These are phyloP conservation scores for Malurus alboscapulatus DNA, from an alignment of 2,113 vertebrate genomes.

Conservation along the genomic window DNA sequence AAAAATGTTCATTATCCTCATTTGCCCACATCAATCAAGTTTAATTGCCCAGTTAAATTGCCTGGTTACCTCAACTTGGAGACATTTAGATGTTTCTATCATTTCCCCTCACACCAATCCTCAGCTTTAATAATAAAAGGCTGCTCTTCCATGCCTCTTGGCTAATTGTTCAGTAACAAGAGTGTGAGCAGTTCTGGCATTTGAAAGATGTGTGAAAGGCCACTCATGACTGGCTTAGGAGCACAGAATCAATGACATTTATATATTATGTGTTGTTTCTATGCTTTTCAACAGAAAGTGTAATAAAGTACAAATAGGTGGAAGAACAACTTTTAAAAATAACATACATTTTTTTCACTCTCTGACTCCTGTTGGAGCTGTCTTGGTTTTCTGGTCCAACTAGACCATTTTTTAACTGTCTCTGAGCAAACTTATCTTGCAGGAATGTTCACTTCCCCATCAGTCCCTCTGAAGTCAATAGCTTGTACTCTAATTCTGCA, in stretches of 20 bases:
- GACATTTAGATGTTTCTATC: conserved; percentile 29
- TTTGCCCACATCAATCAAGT: conserved; percentile 26
- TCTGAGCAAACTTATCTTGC: not conserved
- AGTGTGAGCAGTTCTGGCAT: conserved; percentile 58
- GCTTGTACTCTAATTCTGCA: not conserved
- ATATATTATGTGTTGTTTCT: conserved; percentile 21
- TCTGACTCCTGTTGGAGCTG: not conserved
- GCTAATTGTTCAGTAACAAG: conserved; percentile 67
- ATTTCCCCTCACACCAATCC: conserved; percentile 31
- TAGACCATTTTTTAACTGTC: not conserved
- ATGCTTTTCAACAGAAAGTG: not conserved
- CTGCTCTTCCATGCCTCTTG: conserved; percentile 50
- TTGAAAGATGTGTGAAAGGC: conserved; percentile 59
- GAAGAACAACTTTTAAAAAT: conserved; percentile 26
- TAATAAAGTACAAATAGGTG: not conserved
- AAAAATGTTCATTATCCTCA: conserved; percentile 34
- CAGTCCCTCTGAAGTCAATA: not conserved
- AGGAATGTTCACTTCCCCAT: not conserved
- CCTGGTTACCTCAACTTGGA: conserved; percentile 47
- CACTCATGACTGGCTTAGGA: conserved; percentile 5
- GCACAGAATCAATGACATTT: conserved; percentile 63
- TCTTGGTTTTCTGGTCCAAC: not conserved
- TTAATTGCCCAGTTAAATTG: conserved; percentile 70
- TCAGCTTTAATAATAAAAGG: conserved; percentile 49
- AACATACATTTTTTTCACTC: not conserved